Evolutionary conservation across 2,113 vertebrate species (phyloP), one percentile per base, ranked within the genome.

Genomic region (Psittacula cyanocephala): DNA sequence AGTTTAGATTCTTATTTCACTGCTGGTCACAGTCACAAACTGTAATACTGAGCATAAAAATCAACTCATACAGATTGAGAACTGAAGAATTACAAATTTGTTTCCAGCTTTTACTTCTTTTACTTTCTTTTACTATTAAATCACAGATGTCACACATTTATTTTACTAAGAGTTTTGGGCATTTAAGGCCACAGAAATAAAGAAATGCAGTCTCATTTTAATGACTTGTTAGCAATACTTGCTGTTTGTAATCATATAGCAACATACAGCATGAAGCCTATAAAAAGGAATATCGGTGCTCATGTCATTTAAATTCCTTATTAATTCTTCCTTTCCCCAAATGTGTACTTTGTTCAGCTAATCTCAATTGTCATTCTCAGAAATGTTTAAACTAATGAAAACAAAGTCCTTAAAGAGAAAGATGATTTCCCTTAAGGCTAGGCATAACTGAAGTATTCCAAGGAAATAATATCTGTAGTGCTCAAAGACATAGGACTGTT

Each of bases 1-100:
- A 74, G 33, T 70, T 72, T 94, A 68, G 65, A 70, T 84, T 69
- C 70, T 93, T 90, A 91, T 92, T 94, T 93, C 88, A 80, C 35
- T 94, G 79, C 28, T 88, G 76, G 41, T 94, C 96, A 86, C 47
- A 74, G 41, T 94, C 95, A 86, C 50, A 65, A 74, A 82, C 39
- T 74, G 53, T 39, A 89, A 74, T 69, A 76, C 2, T 53, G 49
- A 88, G 67, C 67, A 88, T 59, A 94, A 94, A 81, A 81, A 81
- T n/a, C 39, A 86, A 64, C 68, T 63, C 39, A 50, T 77, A 83
- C 64, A 70, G 64, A 68, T 19, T 49, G 28, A 78, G 35, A 39
- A 72, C 7, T 88, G 72, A 89, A 91, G 29, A 84, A 65, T 59
- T 64, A 74, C 17, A 82, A 80, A 33, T 50, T 78, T 86, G 16